A percentile compares a stretch with the other conserved stretches of the same genome.
phyloP scores from a whole-genome alignment of 2,113 vertebrate species.

The Chaetura pelagica region DNA sequence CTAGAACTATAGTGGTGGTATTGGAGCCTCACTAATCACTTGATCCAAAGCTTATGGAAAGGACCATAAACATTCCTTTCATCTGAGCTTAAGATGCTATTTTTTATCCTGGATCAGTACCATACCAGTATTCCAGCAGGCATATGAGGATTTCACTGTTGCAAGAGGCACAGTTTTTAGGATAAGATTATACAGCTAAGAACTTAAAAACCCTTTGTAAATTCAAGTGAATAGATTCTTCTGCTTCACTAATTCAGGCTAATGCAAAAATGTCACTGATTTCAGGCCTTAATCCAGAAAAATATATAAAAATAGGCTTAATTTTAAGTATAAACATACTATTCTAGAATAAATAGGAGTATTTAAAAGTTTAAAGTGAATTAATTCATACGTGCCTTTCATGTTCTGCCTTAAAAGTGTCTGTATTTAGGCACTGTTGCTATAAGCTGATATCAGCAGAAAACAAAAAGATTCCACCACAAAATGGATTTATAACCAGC shows the following conservation, averaged over 20 bases:
- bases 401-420: background rate
- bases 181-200: background rate
- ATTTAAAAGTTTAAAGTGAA: background rate
- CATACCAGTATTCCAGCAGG: background rate
- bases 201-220: background rate
- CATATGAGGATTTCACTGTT: constrained; percentile 13
- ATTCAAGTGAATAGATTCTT: background rate
- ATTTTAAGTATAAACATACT: background rate
- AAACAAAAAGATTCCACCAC: background rate
- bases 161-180: background rate
- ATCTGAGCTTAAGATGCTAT: background rate
- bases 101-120: constrained; percentile 8
- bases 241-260: background rate
- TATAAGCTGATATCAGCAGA: background rate
- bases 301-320: background rate
- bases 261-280: background rate
- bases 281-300: background rate
- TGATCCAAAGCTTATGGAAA: constrained; percentile 34
- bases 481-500: background rate
- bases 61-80: background rate
- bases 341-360: background rate
- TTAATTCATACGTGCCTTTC: background rate
- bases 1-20: background rate
- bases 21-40: constrained; percentile 29
- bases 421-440: background rate